These are phyloP conservation scores for Anguilla marmorata DNA, from an alignment of 2,797 vertebrate species.

Conservation along the genomic window DNA sequence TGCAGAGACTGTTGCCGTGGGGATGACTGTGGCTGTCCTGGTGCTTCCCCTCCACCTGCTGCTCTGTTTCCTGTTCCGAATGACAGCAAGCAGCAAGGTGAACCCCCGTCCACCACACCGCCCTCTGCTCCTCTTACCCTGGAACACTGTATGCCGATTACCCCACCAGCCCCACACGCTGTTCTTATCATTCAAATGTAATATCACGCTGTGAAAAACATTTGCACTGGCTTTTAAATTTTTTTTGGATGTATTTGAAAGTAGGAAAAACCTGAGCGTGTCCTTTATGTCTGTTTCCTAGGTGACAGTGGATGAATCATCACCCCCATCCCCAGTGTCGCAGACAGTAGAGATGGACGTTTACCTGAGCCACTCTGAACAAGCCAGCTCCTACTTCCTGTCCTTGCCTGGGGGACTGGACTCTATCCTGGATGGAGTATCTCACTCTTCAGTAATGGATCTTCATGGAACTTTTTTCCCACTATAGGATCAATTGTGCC, in stretches of 20 bases:
- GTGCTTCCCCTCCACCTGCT: slow-evolving; percentile 75
- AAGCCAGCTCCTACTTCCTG: slow-evolving; percentile 65
- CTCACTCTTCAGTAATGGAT: slow-evolving; percentile 69
- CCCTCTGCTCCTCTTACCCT: background rate
- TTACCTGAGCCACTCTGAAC: slow-evolving; percentile 59
- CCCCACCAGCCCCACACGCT: background rate
- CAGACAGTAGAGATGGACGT: slow-evolving; percentile 76
- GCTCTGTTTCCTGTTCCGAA: slow-evolving; percentile 73
- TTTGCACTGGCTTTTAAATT: background rate
- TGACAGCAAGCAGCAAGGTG: slow-evolving; percentile 65
- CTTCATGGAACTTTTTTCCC: background rate
- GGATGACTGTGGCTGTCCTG: slow-evolving; percentile 66
- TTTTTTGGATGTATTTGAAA: slow-evolving; percentile 10
- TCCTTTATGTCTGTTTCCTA: slow-evolving; percentile 49
- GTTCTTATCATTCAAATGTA: background rate
- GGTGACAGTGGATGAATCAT: slow-evolving; percentile 66
- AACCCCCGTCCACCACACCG: background rate
- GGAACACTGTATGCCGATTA: background rate
- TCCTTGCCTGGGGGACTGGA: slow-evolving; percentile 61
- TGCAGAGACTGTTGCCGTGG: slow-evolving; percentile 67
- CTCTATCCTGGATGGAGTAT: slow-evolving; percentile 54
- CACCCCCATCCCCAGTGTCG: slow-evolving; percentile 59
- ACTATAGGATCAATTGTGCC: background rate
- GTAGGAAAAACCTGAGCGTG: background rate
- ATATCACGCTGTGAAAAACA: background rate